Evolutionary conservation across 2,888 invertebrate genomes (phyloP).

Genomic region (Protodeltote pygarga): DNA sequence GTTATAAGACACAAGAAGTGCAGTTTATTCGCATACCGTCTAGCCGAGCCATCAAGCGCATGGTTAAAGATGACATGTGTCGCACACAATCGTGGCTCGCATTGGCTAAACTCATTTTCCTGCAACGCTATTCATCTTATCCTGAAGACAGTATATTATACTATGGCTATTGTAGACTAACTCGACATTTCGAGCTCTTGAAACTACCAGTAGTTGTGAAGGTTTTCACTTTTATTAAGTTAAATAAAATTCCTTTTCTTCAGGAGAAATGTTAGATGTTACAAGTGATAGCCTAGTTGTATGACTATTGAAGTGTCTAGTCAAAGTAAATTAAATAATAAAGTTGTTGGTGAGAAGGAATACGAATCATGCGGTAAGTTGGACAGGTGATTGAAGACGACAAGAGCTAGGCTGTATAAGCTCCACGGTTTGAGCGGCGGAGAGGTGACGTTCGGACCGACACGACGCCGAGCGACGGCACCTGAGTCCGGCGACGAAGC

Average conservation of each 20-base stretch:
- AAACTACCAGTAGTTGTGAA: constrained; percentile 1
- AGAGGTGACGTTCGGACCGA: constrained; percentile 50
- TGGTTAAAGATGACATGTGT: constrained; percentile 47
- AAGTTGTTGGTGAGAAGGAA: constrained; percentile 38
- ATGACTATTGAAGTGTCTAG: too few relatives aligned
- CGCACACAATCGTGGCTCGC: constrained; percentile 51
- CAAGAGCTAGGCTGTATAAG: constrained; percentile 53
- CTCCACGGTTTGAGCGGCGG: constrained; percentile 34
- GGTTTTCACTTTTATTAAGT: constrained; percentile 15
- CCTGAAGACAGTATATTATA: constrained; percentile 20
- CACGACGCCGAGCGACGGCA: too few relatives aligned
- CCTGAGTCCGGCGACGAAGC: constrained; percentile 71
- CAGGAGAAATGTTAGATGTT: too few relatives aligned
- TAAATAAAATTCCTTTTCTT: not conserved
- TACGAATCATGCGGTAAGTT: constrained; percentile 61
- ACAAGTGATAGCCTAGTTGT: too few relatives aligned
- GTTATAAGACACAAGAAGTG: constrained; percentile 36
- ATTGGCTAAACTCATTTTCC: constrained; percentile 54
- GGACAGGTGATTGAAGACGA: constrained; percentile 65
- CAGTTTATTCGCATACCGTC: constrained; percentile 45
- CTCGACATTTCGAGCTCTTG: constrained; percentile 5
- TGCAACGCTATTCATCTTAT: constrained; percentile 53
- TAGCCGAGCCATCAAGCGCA: constrained; percentile 27
- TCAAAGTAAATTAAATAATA: constrained; percentile 36
- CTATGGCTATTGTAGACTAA: not conserved